Percentiles rank a stretch among this genome's conserved stretches.
Evolutionary conservation across 2,113 vertebrate species (phyloP).

Genomic region (Pelvicachromis taeniatus): DNA sequence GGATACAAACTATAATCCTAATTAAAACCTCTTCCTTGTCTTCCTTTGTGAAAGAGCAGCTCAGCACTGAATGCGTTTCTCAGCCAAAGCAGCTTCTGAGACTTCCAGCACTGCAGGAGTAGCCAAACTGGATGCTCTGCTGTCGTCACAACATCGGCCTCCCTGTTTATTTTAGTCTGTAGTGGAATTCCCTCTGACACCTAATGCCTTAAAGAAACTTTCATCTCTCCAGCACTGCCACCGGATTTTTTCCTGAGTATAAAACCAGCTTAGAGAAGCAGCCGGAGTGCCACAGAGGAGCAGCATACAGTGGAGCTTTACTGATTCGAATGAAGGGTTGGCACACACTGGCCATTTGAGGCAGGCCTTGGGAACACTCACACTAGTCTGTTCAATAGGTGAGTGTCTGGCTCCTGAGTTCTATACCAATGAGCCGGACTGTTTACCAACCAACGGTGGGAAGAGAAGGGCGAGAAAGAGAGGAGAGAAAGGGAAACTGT

Average conservation of each 20-base stretch:
- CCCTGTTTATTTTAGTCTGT: slow-evolving; percentile 59
- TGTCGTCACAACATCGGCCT: slow-evolving; percentile 39
- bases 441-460: slow-evolving; percentile 37
- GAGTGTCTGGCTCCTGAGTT: slow-evolving; percentile 52
- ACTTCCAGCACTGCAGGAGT: not conserved
- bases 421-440: slow-evolving; percentile 40
- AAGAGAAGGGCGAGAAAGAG: not conserved
- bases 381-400: slow-evolving; percentile 49
- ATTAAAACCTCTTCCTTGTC: not conserved
- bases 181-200: slow-evolving; percentile 64
- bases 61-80: slow-evolving; percentile 35
- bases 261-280: slow-evolving; percentile 31
- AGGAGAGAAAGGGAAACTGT: slow-evolving; percentile 7
- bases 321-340: slow-evolving; percentile 67
- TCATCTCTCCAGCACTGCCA: slow-evolving; percentile 54
- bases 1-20: not conserved
- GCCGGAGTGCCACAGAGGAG: slow-evolving; percentile 23
- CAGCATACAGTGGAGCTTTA: slow-evolving; percentile 53
- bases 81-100: slow-evolving; percentile 8
- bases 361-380: slow-evolving; percentile 43
- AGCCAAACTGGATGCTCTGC: slow-evolving; percentile 38
- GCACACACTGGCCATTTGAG: slow-evolving; percentile 39
- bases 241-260: slow-evolving; percentile 44
- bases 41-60: slow-evolving; percentile 20
- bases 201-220: slow-evolving; percentile 58